Conservation (phyloP, 2,888 invertebrate species). For the Drosophila parthenogenetica region DNA sequence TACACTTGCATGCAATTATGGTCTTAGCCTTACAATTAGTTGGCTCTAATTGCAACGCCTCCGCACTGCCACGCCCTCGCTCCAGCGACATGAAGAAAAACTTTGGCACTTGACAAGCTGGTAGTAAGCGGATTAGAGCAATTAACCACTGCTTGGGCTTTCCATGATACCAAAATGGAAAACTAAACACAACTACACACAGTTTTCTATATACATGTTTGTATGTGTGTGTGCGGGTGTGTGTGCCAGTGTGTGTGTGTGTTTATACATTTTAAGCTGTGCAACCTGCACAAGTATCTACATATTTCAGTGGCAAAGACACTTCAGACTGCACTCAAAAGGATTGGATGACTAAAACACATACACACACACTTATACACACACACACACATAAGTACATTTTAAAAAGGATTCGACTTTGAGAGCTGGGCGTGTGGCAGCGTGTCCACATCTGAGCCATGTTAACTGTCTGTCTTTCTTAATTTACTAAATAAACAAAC, state of each 20-base stretch:
- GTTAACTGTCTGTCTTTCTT: constrained; percentile 7
- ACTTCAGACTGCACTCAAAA: constrained; percentile 58
- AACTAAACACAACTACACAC: constrained; percentile 27
- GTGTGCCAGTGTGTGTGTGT: background rate
- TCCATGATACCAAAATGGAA: constrained; percentile 20
- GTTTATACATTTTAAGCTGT: background rate
- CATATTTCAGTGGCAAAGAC: constrained; percentile 30
- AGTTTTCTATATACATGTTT: background rate
- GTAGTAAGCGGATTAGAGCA: constrained; percentile 72
- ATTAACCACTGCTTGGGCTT: constrained; percentile 50
- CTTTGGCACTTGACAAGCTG: constrained; percentile 51
- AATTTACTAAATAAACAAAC: background rate
- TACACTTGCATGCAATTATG: constrained; percentile 54
- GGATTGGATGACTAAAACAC: constrained; percentile 50
- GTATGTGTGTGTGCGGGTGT: background rate
- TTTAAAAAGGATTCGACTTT: constrained; percentile 12
- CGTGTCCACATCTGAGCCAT: constrained; percentile 1
- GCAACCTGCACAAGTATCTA: constrained; percentile 16
- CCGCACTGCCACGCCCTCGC: constrained; percentile 22
- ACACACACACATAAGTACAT: constrained; percentile 6
- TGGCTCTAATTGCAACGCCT: constrained; percentile 51
- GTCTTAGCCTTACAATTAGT: constrained; percentile 57
- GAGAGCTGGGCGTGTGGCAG: background rate
- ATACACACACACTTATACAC: constrained; percentile 13
- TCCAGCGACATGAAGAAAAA: constrained; percentile 40